Evolutionary conservation across 2,113 vertebrate genomes (phyloP), one percentile per base, ranked within the genome.

Genomic region (Rana temporaria): DNA sequence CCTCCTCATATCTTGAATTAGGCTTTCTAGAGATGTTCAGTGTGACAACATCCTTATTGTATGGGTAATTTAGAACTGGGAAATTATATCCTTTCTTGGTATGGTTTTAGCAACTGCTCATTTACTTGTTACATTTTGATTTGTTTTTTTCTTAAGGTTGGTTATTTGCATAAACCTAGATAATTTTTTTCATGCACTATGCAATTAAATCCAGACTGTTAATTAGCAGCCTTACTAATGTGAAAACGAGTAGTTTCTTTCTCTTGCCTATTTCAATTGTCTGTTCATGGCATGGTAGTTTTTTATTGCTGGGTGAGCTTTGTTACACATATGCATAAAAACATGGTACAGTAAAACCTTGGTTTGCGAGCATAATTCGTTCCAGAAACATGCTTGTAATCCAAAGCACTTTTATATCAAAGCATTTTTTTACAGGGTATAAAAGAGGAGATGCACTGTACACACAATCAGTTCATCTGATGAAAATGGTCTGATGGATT

Each of bases 171-270:
- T 19, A 62, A 55, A 34, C 42, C 59, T 17, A 32, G 42, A 42
- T 30, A 34, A 64, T 22, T 81, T 60, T 55, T 55, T 81, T 56
- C 60, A 6, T 57, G 60, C 26, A 81, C 24, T 55, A 59, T 38
- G 59, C 24, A 81, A 81, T 81, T 81, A 73, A 19, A 73, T 56
- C 48, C 60, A 55, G 55, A 73, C 42, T 32, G 38, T 63, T 81
- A 81, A 81, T 71, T 81, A 62, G 69, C 66, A 15, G 19, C 59
- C 32, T 53, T 32, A 19, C 79, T 73, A 81, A 81, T 73, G 48
- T 24, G 69, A 20, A 73, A 81, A 81, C 19, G 0, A 48, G 60
- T 56, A 18, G 59, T 32, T 56, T 63, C 12, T 56, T 11, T 34
- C 14, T 6, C 9, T 60, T 30, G 32, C 59, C 70, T 20, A 55